Conservation (phyloP, 2,797 vertebrate species). For the Allobates femoralis region DNA sequence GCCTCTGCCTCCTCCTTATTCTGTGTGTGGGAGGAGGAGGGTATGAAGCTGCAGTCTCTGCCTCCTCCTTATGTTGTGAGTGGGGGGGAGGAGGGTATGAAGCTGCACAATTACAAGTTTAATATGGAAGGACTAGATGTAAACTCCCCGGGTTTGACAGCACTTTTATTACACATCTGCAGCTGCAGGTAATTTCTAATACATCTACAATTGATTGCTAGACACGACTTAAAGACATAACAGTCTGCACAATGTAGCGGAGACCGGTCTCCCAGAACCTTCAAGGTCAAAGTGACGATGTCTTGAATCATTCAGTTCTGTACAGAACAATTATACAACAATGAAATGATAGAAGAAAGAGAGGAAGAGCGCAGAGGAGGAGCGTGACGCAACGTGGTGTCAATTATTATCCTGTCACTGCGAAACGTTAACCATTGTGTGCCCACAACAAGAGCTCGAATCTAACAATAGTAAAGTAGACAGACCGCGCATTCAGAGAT, state of each 20-base stretch:
- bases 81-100: not conserved
- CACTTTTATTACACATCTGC: not conserved
- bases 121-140: not conserved
- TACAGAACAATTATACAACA: slow-evolving; percentile 56
- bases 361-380: not conserved
- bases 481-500: not conserved
- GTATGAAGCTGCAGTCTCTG: slow-evolving; percentile 1
- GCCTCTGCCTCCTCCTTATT: too few relatives aligned
- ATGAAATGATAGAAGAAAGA: slow-evolving; percentile 49
- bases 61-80: not conserved
- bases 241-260: slow-evolving; percentile 24
- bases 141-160: not conserved
- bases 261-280: slow-evolving; percentile 17
- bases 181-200: slow-evolving; percentile 11
- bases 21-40: not conserved
- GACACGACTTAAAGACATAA: slow-evolving; percentile 17
- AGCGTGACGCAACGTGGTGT: slow-evolving; percentile 9
- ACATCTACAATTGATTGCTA: not conserved
- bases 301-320: slow-evolving; percentile 47
- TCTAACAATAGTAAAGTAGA: not conserved
- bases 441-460: not conserved
- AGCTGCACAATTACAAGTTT: too few relatives aligned
- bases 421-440: slow-evolving; percentile 3
- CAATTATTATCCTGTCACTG: slow-evolving; percentile 32
- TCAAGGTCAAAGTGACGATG: slow-evolving; percentile 44